These are phyloP conservation scores for Dynastes maya DNA, from an alignment of 2,888 invertebrate genomes.

Conservation along the genomic window DNA sequence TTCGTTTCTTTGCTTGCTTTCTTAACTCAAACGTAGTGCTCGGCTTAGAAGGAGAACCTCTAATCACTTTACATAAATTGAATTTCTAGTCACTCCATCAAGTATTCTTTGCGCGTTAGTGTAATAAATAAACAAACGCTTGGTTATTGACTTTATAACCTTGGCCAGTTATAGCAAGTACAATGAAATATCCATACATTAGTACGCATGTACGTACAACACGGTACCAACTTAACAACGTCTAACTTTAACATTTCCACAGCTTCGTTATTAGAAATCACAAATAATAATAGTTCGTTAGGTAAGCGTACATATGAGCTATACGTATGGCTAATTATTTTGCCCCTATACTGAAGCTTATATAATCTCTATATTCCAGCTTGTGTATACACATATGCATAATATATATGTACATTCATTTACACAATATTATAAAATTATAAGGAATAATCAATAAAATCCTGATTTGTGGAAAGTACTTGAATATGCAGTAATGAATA, in stretches of 20 bases:
- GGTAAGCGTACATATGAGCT: background rate
- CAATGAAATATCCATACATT: slow-evolving; percentile 15
- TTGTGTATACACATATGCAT: too few species aligned
- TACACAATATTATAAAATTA: too few species aligned
- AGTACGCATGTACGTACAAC: background rate
- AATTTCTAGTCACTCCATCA: slow-evolving; percentile 36
- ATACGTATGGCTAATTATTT: background rate
- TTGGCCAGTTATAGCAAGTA: slow-evolving; percentile 30
- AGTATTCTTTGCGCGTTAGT: slow-evolving; percentile 28
- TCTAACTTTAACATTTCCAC: slow-evolving; percentile 24
- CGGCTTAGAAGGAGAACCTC: too few species aligned
- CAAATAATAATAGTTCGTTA: slow-evolving; percentile 10
- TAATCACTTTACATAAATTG: background rate
- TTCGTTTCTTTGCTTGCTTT: too few species aligned
- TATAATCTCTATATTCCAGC: background rate
- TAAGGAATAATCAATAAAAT: too few species aligned
- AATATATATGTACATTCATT: too few species aligned
- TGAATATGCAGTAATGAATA: too few species aligned
- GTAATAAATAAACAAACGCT: slow-evolving; percentile 33
- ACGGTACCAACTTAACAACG: background rate
- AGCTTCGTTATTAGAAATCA: slow-evolving; percentile 13
- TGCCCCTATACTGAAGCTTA: background rate
- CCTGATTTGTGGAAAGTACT: too few species aligned
- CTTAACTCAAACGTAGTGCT: too few species aligned
- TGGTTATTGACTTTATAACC: slow-evolving; percentile 45